Evolutionary conservation across 92 coral and sea anemone species (phyloP), one percentile per base, ranked within the genome.

Genomic region (Chrysogorgia sp.): DNA sequence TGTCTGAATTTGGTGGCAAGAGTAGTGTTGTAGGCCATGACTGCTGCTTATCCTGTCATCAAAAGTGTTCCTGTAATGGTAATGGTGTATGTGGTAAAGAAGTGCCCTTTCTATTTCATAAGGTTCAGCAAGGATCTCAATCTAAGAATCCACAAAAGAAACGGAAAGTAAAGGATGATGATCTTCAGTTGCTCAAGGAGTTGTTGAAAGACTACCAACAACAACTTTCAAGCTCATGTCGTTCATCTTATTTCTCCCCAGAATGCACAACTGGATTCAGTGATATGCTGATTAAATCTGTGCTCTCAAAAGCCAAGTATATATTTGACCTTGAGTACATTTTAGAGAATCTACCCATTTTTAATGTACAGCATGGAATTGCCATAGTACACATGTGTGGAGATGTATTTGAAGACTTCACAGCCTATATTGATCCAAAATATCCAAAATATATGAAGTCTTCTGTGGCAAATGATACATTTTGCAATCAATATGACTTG

Each of bases 391-490:
- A 63, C 33, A 86, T 86, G 86, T 20, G 77, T 58, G 68, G 75
- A 7, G 89, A 86, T 71, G 86, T 76, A 21, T 86, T 75, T 56
- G 79, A 67, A 22, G 86, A 82, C 61, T 59, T 82, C 75, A 56
- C 60, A 10, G 53, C 34, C 10, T 25, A 70, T 56, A 40, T 29
- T 81, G 85, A 80, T 35, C 45, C 34, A 34, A 66, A 34, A 31
- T 34, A 41, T 41, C 7, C 15, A 43, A 19, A 43, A 68, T 8
- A 37, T 33, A 2, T 60, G 20, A 60, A 60, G 66, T 20, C 28
- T 31, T 30, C 70, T 32, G 70, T 2, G 10, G 23, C 45, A 37
- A 37, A 6, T 17, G 59, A 52, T 17, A 20, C 6, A 52, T 17
- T 17, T 52, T 52, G 26, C 40, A 48, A 19, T 35, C 5, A 40